These are phyloP conservation scores for Steatornis caripensis DNA, from an alignment of 2,113 vertebrate genomes.

Conservation along the genomic window DNA sequence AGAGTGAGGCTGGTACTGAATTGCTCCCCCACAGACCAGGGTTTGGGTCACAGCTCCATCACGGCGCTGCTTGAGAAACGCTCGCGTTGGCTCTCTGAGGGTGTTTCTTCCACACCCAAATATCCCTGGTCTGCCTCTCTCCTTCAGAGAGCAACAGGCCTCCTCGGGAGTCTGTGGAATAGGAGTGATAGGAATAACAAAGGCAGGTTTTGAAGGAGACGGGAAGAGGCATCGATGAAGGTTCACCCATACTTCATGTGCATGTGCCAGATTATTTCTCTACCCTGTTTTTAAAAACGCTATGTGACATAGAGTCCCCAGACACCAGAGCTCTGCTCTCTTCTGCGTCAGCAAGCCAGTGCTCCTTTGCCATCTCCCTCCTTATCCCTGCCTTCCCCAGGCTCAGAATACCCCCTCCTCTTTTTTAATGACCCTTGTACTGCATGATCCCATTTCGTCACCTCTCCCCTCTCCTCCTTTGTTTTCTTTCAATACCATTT, in stretches of 20 bases:
- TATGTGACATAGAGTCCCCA: fast-evolving
- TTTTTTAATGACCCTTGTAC: not conserved
- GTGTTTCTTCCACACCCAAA: not conserved
- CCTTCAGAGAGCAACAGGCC: not conserved
- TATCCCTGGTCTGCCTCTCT: not conserved
- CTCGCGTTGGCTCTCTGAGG: fast-evolving
- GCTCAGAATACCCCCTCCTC: not conserved
- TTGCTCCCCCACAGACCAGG: not conserved
- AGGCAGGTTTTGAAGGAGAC: not conserved
- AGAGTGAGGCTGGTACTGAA: not conserved
- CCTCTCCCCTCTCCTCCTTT: not conserved
- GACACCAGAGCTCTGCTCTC: not conserved
- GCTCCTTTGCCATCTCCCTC: not conserved
- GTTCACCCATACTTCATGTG: not conserved
- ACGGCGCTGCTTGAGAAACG: fast-evolving
- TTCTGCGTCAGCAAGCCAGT: too few relatives aligned
- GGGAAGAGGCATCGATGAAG: fast-evolving
- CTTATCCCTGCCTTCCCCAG: not conserved
- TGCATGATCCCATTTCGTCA: not conserved
- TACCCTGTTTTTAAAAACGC: not conserved
- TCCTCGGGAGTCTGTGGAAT: not conserved
- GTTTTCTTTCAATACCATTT: not conserved
- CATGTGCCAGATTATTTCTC: not conserved
- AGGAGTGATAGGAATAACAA: not conserved
- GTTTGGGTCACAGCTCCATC: not conserved